Base-by-base conservation (phyloP, 1,140 invertebrate species). In the Hypothenemus hampei region DNA sequence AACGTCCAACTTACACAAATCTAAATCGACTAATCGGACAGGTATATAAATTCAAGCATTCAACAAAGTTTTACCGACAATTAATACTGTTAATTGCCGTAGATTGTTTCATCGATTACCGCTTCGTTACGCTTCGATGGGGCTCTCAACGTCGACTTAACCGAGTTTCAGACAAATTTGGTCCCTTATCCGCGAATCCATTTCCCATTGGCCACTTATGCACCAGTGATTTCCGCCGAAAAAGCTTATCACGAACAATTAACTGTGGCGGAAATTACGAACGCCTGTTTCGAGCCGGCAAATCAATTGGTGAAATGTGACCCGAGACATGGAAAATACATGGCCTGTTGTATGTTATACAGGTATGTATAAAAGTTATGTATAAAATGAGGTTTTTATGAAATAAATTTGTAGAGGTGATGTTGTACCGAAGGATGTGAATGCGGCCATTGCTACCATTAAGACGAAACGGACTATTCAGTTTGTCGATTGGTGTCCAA, bases 291-390 rank as follows among this genome's bases (percentile, higher is more conserved):
- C 65, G 86, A 91, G 63, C 85, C 86, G 11, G 81, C 83, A 16
- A 90, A 88, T 70, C 87, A 89, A 70, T 88, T 91, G 88, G 89
- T 92, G 1, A 91, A 91, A 72, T 90, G 86, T 66, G 86, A 89
- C 65, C 86, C 85, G 2, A 73, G 85, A 29, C 83, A 86, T 63
- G 85, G 86, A 24, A 88, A 88, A 71, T 88, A 87, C 71, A 91
- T 92, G 88, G 87, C 88, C 16, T 91, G 88, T 64, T 91, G 89
- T 67, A 85, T 91, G 81, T 75, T 91, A 58, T 91, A 90, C 74
- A 81, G 15, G 82, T 15, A 81, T 83, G 57, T 4, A 5, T 10
- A 36, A 1, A n/a, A 4, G 19, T 39, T 37, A 4, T 43, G 29
- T 46, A 0, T 31, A 19, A 15, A 6, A 26, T 46, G 11, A 26